Conservation (phyloP, 2,113 vertebrate species). For the Clarias batrachus region DNA sequence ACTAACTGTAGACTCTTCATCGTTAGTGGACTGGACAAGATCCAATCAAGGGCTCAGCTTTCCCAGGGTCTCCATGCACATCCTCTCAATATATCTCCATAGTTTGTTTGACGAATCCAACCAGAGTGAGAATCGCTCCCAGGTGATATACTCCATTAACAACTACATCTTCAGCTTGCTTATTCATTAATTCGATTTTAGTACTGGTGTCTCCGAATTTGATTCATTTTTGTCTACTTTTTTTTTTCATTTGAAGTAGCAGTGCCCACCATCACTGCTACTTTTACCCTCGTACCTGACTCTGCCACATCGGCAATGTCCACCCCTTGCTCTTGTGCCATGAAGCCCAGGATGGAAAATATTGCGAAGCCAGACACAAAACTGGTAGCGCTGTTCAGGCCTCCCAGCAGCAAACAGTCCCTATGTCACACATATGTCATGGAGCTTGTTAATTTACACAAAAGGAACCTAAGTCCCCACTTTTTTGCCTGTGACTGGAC, state of each 20-base stretch:
- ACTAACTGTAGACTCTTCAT: conserved; percentile 40
- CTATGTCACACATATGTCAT: conserved; percentile 99
- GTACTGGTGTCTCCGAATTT: conserved; percentile 16
- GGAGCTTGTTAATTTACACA: conserved; percentile 98
- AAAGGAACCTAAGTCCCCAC: conserved; percentile 70
- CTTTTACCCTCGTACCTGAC: conserved; percentile 97
- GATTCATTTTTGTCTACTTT: conserved; percentile 29
- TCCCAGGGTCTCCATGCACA: conserved; percentile 49
- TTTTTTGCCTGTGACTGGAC: conserved; percentile 52
- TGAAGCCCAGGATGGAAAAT: conserved; percentile 99
- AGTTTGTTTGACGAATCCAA: conserved; percentile 40
- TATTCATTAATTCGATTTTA: conserved; percentile 37
- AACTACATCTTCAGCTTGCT: conserved; percentile 12
- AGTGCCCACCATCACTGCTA: conserved; percentile 96
- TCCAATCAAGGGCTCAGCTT: conserved; percentile 37
- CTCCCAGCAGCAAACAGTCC: conserved; percentile 99
- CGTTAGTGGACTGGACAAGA: conserved; percentile 39
- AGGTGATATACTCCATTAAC: conserved; percentile 3
- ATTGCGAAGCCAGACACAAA: conserved; percentile 99
- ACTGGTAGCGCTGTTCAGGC: conserved; percentile 99
- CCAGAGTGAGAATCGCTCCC: conserved; percentile 34
- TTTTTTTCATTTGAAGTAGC: conserved; percentile 75
- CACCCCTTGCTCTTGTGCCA: conserved; percentile 99
- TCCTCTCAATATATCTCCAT: conserved; percentile 40
- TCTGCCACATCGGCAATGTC: conserved; percentile 99